Percentiles rank a stretch among this genome's conserved stretches.
Evolutionary conservation across 2,888 invertebrate genomes (phyloP).

Genomic region (Drosophila aldrichi): DNA sequence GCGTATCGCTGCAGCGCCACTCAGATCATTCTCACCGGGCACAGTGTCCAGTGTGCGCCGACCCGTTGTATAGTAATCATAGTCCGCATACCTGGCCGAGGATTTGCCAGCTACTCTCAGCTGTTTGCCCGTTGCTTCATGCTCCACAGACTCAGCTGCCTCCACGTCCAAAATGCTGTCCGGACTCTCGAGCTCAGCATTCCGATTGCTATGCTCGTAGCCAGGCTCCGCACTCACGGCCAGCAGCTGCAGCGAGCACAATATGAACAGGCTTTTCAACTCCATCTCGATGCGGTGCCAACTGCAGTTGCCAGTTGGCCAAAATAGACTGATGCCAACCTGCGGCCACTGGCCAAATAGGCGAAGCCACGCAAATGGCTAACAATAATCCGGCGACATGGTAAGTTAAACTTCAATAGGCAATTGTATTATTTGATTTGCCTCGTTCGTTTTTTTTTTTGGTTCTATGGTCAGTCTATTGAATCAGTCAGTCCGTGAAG

Average conservation of each 20-base stretch:
- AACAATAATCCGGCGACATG: conserved; percentile 73
- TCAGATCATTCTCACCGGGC: conserved; percentile 44
- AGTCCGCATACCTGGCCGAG: conserved; percentile 85
- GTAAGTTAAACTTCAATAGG: conserved; percentile 67
- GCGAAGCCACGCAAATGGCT: conserved; percentile 23
- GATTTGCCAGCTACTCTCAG: conserved; percentile 74
- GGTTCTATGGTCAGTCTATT: conserved; percentile 41
- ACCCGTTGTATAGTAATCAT: conserved; percentile 85
- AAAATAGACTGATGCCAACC: conserved; percentile 43
- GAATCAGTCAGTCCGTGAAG: conserved; percentile 49
- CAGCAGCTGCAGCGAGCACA: conserved; percentile 25
- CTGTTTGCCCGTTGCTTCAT: conserved; percentile 48
- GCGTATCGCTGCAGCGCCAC: conserved; percentile 42
- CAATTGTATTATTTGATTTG: conserved; percentile 46
- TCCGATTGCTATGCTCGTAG: conserved; percentile 35
- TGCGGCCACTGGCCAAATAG: conserved; percentile 31
- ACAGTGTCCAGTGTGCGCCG: conserved; percentile 84
- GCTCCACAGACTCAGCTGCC: conserved; percentile 34
- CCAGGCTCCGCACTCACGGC: conserved; percentile 34
- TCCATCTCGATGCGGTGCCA: conserved; percentile 35
- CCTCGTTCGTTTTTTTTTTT: conserved; percentile 10
- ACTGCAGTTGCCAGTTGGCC: conserved; percentile 40
- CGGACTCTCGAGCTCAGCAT: conserved; percentile 37
- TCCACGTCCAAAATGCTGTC: conserved; percentile 67
- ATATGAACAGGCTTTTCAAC: conserved; percentile 3